phyloP scores from a whole-genome alignment of 2,888 invertebrate species.

The Caenorhabditis wallacei region DNA sequence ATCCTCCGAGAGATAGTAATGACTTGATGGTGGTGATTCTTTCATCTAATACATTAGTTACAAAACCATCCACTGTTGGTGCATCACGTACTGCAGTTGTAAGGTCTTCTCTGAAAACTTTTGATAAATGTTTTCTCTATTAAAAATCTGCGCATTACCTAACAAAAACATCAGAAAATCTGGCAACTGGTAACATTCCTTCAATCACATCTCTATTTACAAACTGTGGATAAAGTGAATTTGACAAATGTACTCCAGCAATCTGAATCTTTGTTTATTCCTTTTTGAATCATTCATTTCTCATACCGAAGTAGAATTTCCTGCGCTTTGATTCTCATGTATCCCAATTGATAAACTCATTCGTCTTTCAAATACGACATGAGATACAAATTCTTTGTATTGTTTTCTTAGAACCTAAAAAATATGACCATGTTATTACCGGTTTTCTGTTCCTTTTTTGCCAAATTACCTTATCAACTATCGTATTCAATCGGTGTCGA shows the following conservation, averaged over 20 bases:
- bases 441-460: neutral
- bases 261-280: constrained; percentile 48
- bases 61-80: constrained; percentile 69
- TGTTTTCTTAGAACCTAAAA: constrained; percentile 62
- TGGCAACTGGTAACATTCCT: constrained; percentile 46
- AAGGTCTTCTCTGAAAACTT: constrained; percentile 64
- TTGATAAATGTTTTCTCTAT: neutral
- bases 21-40: constrained; percentile 59
- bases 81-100: constrained; percentile 68
- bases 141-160: constrained; percentile 38
- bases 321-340: constrained; percentile 62
- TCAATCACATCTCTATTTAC: constrained; percentile 64
- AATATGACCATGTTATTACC: neutral
- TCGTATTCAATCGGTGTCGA: constrained; percentile 61
- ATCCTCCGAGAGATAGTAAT: constrained; percentile 52
- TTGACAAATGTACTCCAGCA: constrained; percentile 68
- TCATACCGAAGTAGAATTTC: constrained; percentile 61
- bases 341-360: constrained; percentile 69
- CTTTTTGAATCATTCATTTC: neutral
- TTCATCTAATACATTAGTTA: constrained; percentile 66
- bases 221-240: constrained; percentile 60
- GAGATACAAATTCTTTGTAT: constrained; percentile 68
- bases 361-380: constrained; percentile 68
- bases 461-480: constrained; percentile 62
- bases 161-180: constrained; percentile 71